Evolutionary conservation across 1,140 invertebrate genomes (phyloP).

Genomic region (Drosophila pseudoananassae): DNA sequence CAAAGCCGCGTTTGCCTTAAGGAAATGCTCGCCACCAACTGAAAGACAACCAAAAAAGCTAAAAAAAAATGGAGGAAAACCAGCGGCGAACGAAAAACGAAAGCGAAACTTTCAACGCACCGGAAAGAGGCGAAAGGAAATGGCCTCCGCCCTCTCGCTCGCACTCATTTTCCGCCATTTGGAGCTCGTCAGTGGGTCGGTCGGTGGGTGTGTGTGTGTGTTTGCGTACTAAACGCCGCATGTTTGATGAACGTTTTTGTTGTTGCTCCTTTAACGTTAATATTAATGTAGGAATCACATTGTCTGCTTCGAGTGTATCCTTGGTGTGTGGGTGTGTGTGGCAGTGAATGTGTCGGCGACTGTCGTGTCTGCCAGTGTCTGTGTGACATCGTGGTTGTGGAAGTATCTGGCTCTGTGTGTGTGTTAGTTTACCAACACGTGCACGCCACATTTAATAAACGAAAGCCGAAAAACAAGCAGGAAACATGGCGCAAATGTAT

Average conservation of each 20-base stretch:
- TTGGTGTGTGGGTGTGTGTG: slow-evolving; percentile 24
- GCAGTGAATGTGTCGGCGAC: slow-evolving; percentile 11
- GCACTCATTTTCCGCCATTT: slow-evolving; percentile 21
- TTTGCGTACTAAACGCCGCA: slow-evolving; percentile 64
- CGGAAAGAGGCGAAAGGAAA: slow-evolving; percentile 67
- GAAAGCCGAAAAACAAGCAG: slow-evolving; percentile 63
- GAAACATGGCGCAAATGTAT: slow-evolving; percentile 73
- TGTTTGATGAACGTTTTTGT: slow-evolving; percentile 70
- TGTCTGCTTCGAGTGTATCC: slow-evolving; percentile 56
- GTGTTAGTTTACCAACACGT: slow-evolving; percentile 76
- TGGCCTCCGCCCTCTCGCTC: slow-evolving; percentile 31
- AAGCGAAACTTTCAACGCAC: slow-evolving; percentile 67
- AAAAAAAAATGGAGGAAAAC: slow-evolving; percentile 37
- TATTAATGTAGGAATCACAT: slow-evolving; percentile 75
- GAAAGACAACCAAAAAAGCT: slow-evolving; percentile 48
- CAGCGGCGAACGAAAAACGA: slow-evolving; percentile 53
- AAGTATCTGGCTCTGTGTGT: slow-evolving; percentile 9
- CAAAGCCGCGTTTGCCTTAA: slow-evolving; percentile 67
- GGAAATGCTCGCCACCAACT: slow-evolving; percentile 69
- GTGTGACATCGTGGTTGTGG: neutral
- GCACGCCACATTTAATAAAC: slow-evolving; percentile 76
- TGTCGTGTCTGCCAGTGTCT: slow-evolving; percentile 28
- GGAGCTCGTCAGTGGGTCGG: neutral
- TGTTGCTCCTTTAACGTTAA: slow-evolving; percentile 69
- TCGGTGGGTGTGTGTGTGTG: slow-evolving; percentile 26